Percentiles rank a stretch among this genome's conserved stretches.
Conservation (phyloP, 2,113 vertebrate species). For the Indri indri region DNA sequence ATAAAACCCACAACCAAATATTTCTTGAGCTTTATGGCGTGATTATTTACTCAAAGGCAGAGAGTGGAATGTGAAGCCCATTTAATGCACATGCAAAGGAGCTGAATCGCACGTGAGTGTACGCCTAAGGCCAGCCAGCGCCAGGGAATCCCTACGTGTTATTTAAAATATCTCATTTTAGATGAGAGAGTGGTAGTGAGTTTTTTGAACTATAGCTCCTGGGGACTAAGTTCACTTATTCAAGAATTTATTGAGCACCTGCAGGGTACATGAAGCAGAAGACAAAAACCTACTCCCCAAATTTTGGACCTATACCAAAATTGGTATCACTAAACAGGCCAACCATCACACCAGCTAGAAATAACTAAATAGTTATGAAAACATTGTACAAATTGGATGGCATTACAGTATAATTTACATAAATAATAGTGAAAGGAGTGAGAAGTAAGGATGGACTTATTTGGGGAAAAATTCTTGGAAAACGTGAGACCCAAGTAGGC, state of each 20-base stretch:
- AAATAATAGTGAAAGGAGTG: neutral
- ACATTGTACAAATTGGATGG: neutral
- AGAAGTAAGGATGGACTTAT: neutral
- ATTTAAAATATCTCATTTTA: neutral
- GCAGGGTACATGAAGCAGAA: fast-evolving
- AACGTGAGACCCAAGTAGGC: neutral
- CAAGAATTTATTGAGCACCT: neutral
- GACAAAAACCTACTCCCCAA: neutral
- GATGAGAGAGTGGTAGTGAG: fast-evolving
- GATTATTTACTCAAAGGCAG: conserved; percentile 21
- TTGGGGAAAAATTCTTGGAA: neutral
- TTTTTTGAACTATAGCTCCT: neutral
- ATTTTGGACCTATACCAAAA: neutral
- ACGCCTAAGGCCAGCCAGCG: neutral
- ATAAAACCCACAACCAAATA: conserved; percentile 23
- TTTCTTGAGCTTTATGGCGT: neutral
- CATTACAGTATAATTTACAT: neutral
- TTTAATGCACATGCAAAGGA: neutral
- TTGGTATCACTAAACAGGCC: neutral
- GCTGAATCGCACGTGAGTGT: neutral
- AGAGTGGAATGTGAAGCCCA: neutral
- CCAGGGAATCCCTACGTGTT: fast-evolving
- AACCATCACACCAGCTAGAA: neutral
- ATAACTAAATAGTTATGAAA: neutral
- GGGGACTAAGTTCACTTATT: neutral